Evolutionary conservation across 1,140 invertebrate genomes (phyloP).

Genomic region (Trichonephila inaurata): DNA sequence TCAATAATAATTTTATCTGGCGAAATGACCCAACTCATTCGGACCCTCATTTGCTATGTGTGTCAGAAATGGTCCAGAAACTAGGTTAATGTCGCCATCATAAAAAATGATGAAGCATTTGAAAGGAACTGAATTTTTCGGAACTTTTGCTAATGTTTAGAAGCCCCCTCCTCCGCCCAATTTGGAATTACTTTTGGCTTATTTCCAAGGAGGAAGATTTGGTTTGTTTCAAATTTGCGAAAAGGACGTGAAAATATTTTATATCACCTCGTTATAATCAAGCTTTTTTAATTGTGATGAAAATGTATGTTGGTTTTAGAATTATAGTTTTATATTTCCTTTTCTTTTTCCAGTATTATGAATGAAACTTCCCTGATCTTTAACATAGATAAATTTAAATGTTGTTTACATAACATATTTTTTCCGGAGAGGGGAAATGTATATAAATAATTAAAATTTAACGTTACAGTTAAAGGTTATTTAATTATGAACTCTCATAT

Average conservation of each 20-base stretch:
- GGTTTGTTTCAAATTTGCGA: not conserved
- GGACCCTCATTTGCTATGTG: not conserved
- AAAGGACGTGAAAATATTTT: not conserved
- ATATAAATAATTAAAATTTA: too few relatives aligned
- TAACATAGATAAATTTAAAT: too few relatives aligned
- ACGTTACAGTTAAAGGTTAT: too few relatives aligned
- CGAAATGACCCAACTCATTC: not conserved
- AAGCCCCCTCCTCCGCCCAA: not conserved
- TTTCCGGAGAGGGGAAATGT: too few relatives aligned
- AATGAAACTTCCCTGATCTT: too few relatives aligned
- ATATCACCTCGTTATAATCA: not conserved
- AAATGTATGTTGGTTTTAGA: not conserved
- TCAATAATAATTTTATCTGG: not conserved
- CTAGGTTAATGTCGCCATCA: not conserved
- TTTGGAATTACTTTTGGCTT: constrained; percentile 21
- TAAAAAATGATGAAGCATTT: constrained; percentile 9
- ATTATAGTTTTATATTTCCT: not conserved
- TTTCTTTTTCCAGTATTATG: not conserved
- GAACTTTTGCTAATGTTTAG: not conserved
- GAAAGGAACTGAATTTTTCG: not conserved
- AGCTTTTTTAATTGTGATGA: not conserved
- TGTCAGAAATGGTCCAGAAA: not conserved
- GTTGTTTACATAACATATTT: too few relatives aligned
- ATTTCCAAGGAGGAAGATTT: not conserved
- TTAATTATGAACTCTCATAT: too few relatives aligned